phyloP scores from a whole-genome alignment of 2,113 vertebrate species.

The Clarias macrocephalus region DNA sequence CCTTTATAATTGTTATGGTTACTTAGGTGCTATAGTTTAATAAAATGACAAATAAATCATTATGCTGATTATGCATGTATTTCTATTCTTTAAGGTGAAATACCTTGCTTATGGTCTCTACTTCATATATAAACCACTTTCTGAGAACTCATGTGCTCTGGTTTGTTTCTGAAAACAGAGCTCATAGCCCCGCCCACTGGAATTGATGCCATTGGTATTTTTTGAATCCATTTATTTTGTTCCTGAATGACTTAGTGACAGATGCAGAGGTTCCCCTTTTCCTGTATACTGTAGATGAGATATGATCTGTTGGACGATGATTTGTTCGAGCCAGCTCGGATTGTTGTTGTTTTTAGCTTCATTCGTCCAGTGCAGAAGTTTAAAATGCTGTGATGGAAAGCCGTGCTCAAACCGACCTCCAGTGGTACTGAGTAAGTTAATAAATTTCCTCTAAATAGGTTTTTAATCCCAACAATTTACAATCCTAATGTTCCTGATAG shows the following conservation, averaged over 20 bases:
- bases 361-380: slow-evolving; percentile 50
- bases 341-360: slow-evolving; percentile 54
- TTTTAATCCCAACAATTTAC: neutral
- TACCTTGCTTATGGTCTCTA: neutral
- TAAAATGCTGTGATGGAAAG: slow-evolving; percentile 52
- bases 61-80: too few species aligned
- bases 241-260: neutral
- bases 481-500: too few species aligned
- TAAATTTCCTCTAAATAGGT: neutral
- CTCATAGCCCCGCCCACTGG: slow-evolving; percentile 15
- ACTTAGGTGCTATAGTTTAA: too few species aligned
- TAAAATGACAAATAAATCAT: too few species aligned
- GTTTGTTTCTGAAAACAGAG: neutral
- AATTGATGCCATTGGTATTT: neutral
- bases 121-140: neutral
- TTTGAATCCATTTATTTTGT: neutral
- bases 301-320: slow-evolving; percentile 68
- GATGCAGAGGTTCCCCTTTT: neutral
- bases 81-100: neutral
- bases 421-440: slow-evolving; percentile 75
- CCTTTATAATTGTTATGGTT: too few species aligned
- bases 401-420: slow-evolving; percentile 63
- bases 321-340: slow-evolving; percentile 47
- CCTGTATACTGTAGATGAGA: slow-evolving; percentile 13
- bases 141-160: too few species aligned